A percentile compares a stretch with the other conserved stretches of the same genome.
These are phyloP conservation scores for Hycleus phaleratus DNA, from an alignment of 1,140 invertebrate species.

Conservation along the genomic window DNA sequence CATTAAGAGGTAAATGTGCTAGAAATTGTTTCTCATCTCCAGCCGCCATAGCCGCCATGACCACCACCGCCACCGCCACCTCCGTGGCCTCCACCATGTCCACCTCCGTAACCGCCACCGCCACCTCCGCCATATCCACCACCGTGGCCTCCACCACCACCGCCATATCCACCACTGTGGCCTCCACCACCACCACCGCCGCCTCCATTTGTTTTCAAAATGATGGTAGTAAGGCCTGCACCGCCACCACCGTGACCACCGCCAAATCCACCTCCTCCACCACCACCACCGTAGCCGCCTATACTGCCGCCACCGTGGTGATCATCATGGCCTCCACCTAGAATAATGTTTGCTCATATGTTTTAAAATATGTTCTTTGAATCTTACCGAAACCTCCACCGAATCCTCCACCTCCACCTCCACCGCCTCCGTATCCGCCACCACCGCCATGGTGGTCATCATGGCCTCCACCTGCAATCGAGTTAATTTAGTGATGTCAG, in stretches of 20 bases:
- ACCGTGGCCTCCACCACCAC: conserved; percentile 12
- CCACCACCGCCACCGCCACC: conserved; percentile 8
- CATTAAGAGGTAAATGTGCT: conserved; percentile 15
- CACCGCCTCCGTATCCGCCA: conserved; percentile 14
- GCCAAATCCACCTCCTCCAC: not conserved
- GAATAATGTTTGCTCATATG: too few relatives aligned
- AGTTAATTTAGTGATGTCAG: too few relatives aligned
- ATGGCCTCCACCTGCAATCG: too few relatives aligned
- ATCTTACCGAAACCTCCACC: not conserved
- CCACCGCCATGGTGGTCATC: conserved; percentile 12
- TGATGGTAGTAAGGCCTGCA: too few relatives aligned
- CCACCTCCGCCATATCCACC: conserved; percentile 5
- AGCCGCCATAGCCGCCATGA: conserved; percentile 7
- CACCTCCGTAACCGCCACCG: conserved; percentile 18
- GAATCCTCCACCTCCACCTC: conserved; percentile 1
- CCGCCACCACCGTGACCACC: too few relatives aligned
- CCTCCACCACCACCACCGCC: conserved; percentile 19
- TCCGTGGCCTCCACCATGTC: conserved; percentile 12
- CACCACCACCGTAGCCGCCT: conserved; percentile 15
- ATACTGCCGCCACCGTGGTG: conserved; percentile 14
- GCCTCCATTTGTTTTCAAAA: too few relatives aligned
- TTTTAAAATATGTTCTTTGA: too few relatives aligned
- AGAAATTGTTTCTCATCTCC: not conserved
- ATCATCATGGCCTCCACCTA: not conserved
- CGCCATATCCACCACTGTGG: conserved; percentile 2